A percentile compares a stretch with the other conserved stretches of the same genome.
phyloP scores from a whole-genome alignment of 1,140 invertebrate genomes.

The Drosophila triauraria region DNA sequence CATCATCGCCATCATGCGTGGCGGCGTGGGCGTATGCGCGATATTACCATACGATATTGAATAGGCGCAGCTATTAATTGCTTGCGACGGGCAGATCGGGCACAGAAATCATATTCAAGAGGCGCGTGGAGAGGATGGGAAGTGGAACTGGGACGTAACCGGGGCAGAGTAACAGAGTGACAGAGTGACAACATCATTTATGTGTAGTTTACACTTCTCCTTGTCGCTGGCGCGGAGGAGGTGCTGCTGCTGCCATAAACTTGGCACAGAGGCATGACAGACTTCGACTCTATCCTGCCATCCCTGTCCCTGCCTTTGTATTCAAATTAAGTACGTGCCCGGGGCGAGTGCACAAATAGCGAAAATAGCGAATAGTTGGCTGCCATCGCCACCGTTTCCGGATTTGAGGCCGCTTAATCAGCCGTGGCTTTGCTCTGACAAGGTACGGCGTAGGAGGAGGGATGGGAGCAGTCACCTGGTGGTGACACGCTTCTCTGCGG shows the following conservation, averaged over 20 bases:
- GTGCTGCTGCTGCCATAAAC: conserved; percentile 1
- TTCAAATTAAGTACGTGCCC: conserved; percentile 47
- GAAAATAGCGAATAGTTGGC: conserved; percentile 30
- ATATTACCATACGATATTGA: conserved; percentile 48
- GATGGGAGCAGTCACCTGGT: not conserved
- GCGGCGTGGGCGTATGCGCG: conserved; percentile 35
- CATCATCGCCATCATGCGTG: not conserved
- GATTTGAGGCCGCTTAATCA: conserved; percentile 28
- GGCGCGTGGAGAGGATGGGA: conserved; percentile 26
- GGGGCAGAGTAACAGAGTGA: conserved; percentile 23
- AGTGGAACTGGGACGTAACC: not conserved
- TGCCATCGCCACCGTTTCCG: conserved; percentile 34
- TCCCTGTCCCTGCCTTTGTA: conserved; percentile 26
- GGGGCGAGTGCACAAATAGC: conserved; percentile 38
- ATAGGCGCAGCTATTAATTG: conserved; percentile 46
- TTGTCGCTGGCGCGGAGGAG: not conserved
- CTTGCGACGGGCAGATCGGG: conserved; percentile 10
- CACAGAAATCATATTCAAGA: conserved; percentile 21
- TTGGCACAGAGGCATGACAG: conserved; percentile 10
- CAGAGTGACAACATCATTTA: conserved; percentile 61
- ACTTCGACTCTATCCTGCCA: conserved; percentile 1
- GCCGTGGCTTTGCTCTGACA: not conserved
- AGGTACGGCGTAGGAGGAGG: not conserved
- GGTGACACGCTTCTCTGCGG: conserved; percentile 15
- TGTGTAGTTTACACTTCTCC: conserved; percentile 53